Evolutionary conservation across 2,113 vertebrate genomes (phyloP).

Genomic region (Furnarius figulus): DNA sequence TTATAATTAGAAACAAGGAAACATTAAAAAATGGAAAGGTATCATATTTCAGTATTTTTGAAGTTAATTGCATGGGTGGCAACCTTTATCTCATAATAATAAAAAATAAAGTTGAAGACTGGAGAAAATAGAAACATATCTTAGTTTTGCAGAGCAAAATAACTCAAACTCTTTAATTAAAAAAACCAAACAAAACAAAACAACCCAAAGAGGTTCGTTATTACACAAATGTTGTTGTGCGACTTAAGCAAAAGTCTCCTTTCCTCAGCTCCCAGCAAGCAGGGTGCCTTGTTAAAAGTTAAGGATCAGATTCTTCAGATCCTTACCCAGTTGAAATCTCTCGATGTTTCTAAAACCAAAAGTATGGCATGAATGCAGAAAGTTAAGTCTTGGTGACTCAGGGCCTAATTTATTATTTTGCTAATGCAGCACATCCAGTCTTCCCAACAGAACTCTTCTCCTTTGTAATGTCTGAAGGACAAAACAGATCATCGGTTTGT

Average conservation of each 20-base stretch:
- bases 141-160: background rate
- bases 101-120: background rate
- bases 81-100: background rate
- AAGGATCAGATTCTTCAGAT: background rate
- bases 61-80: background rate
- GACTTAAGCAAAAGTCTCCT: background rate
- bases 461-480: background rate
- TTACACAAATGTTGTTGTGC: background rate
- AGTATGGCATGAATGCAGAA: background rate
- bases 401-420: background rate
- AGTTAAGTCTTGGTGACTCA: background rate
- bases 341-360: background rate
- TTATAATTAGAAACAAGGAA: background rate
- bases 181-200: background rate
- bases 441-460: background rate
- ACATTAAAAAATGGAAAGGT: background rate
- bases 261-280: background rate
- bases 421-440: background rate
- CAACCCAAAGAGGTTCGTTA: background rate
- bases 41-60: background rate
- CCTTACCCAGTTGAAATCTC: background rate
- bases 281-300: background rate
- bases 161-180: background rate
- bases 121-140: background rate
- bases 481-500: background rate